Evolutionary conservation across 2,797 vertebrate species (phyloP).

Genomic region (Xenops minutus): DNA sequence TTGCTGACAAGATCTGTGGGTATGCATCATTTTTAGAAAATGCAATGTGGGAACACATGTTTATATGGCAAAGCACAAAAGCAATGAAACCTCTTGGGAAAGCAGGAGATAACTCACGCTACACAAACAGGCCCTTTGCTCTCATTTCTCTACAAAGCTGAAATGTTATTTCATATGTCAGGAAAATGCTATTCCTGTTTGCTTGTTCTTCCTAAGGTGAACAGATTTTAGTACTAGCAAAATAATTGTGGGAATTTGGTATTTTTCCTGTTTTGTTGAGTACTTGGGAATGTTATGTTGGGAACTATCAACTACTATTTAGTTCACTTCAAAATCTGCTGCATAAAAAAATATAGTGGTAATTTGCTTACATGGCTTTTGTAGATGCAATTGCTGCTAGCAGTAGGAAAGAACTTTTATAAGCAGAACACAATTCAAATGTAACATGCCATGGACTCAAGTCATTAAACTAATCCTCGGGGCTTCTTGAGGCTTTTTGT

Average conservation of each 20-base stretch:
- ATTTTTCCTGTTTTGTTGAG: constrained; percentile 21
- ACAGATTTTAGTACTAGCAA: neutral
- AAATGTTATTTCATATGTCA: neutral
- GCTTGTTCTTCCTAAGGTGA: neutral
- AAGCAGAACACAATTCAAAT: constrained; percentile 45
- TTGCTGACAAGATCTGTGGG: neutral
- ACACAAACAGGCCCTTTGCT: constrained; percentile 1
- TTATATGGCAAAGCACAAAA: constrained; percentile 6
- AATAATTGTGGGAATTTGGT: constrained; percentile 19
- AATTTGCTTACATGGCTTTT: constrained; percentile 37
- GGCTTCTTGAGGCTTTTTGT: constrained; percentile 46
- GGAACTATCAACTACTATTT: neutral
- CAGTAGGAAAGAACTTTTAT: constrained; percentile 41
- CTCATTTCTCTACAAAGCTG: neutral
- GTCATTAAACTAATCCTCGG: constrained; percentile 52
- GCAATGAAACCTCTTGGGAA: constrained; percentile 28
- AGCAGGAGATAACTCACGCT: neutral
- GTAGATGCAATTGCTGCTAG: constrained; percentile 28
- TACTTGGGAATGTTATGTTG: neutral
- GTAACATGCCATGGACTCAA: constrained; percentile 43
- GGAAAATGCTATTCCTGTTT: constrained; percentile 26
- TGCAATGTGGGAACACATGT: neutral
- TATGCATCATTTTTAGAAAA: constrained; percentile 3
- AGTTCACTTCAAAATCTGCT: constrained; percentile 13
- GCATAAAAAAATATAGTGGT: neutral